phyloP scores from a whole-genome alignment of 2,797 vertebrate species.

The Clarias platycephalus region DNA sequence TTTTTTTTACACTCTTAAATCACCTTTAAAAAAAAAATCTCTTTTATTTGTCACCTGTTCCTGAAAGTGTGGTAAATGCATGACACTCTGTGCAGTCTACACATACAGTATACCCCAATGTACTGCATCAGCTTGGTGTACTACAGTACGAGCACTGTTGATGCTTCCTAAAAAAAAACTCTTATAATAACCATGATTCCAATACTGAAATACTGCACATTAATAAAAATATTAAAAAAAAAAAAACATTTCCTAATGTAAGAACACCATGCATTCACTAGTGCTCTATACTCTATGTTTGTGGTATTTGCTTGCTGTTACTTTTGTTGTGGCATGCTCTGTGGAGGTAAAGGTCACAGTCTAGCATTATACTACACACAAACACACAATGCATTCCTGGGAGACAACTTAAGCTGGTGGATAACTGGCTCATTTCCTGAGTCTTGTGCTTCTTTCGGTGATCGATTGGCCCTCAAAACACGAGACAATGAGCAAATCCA shows the following conservation, averaged over 20 bases:
- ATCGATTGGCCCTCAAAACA: conserved; percentile 47
- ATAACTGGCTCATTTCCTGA: conserved; percentile 57
- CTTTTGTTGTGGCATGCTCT: conserved; percentile 15
- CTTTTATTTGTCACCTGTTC: not conserved
- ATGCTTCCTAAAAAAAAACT: not conserved
- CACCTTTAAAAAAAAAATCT: not conserved
- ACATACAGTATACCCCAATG: not conserved
- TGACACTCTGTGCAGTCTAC: not conserved
- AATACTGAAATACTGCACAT: not conserved
- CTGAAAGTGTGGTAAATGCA: not conserved
- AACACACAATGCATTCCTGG: conserved; percentile 17
- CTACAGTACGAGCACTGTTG: not conserved
- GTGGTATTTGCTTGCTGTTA: conserved; percentile 20
- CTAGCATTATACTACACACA: conserved; percentile 11
- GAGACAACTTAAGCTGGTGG: conserved; percentile 49
- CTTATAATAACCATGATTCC: not conserved
- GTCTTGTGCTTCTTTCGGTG: conserved; percentile 47
- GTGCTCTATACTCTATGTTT: not conserved
- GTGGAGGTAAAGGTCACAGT: conserved; percentile 42
- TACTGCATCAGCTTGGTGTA: not conserved
- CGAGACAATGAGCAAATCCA: conserved; percentile 33
- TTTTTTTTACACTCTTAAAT: not conserved
- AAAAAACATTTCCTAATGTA: not conserved
- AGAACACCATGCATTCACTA: not conserved
- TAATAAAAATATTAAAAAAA: not conserved